phyloP scores from a whole-genome alignment of 2,888 invertebrate species.

The Heliconius ethilla region DNA sequence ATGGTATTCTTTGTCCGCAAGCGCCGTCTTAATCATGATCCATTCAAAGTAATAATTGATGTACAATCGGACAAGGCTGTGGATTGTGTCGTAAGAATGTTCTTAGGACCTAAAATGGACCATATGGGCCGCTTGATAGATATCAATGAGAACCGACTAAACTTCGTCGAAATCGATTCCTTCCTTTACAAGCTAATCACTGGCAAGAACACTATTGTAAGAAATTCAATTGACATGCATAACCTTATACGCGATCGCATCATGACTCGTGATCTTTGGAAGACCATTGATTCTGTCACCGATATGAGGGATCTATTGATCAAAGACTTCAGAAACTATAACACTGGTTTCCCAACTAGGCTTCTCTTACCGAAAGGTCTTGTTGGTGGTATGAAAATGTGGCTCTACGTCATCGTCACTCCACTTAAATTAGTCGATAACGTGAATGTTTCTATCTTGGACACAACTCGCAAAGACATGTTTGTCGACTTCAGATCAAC shows the following conservation, averaged over 20 bases:
- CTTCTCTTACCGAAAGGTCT: slow-evolving; percentile 87
- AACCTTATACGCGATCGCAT: slow-evolving; percentile 85
- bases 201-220: slow-evolving; percentile 85
- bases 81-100: slow-evolving; percentile 84
- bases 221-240: slow-evolving; percentile 84
- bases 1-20: slow-evolving; percentile 81
- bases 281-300: slow-evolving; percentile 80
- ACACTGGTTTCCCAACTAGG: slow-evolving; percentile 87
- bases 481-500: slow-evolving; percentile 65
- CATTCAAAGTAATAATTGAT: slow-evolving; percentile 81
- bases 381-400: slow-evolving; percentile 84
- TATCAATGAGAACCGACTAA: slow-evolving; percentile 81
- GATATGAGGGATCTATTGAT: slow-evolving; percentile 61
- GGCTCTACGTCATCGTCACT: slow-evolving; percentile 83
- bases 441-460: slow-evolving; percentile 61
- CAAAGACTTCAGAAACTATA: slow-evolving; percentile 69
- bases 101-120: slow-evolving; percentile 86
- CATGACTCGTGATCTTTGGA: slow-evolving; percentile 84
- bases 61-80: slow-evolving; percentile 82
- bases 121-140: slow-evolving; percentile 78
- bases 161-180: slow-evolving; percentile 84
- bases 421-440: slow-evolving; percentile 75
- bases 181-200: slow-evolving; percentile 82
- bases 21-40: slow-evolving; percentile 84
- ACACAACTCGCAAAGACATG: slow-evolving; percentile 73